Evolutionary conservation across 2,113 vertebrate genomes (phyloP).

Genomic region (Takifugu bimaculatus): DNA sequence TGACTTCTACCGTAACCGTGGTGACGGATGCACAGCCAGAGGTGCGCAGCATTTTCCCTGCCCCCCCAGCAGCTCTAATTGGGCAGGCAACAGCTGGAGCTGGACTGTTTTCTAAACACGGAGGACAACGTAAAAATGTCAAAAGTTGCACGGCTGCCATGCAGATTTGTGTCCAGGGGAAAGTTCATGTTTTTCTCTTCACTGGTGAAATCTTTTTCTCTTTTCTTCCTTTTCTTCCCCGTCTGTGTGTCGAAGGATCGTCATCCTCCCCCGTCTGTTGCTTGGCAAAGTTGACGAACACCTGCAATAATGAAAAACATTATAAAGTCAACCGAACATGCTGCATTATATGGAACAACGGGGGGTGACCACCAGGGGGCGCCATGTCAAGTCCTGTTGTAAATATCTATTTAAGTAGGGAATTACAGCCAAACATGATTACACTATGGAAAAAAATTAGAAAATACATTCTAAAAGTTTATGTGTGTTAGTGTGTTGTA

Average conservation of each 20-base stretch:
- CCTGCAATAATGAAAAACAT: constrained; percentile 45
- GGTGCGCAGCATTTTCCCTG: neutral
- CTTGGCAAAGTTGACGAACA: constrained; percentile 97
- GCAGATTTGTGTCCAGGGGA: neutral
- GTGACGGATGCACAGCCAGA: constrained; percentile 7
- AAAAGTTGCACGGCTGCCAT: neutral
- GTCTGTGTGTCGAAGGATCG: constrained; percentile 74
- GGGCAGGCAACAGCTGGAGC: constrained; percentile 11
- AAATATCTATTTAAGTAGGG: too few species aligned
- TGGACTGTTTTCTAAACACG: neutral
- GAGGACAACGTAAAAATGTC: neutral
- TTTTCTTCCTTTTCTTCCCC: constrained; percentile 74
- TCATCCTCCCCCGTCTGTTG: constrained; percentile 85
- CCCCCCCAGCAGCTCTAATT: constrained; percentile 8
- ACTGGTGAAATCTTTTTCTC: constrained; percentile 80
- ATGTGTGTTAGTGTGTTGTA: too few species aligned
- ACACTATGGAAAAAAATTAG: too few species aligned
- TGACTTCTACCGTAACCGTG: neutral
- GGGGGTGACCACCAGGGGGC: too few species aligned
- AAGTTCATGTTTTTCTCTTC: constrained; percentile 57
- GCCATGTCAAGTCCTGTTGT: too few species aligned
- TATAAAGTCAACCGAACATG: neutral
- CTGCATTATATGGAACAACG: too few species aligned
- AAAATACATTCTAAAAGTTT: too few species aligned
- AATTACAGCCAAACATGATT: too few species aligned